Conservation (phyloP, 2,113 vertebrate genomes). For the Thalassarche chlororhynchos region DNA sequence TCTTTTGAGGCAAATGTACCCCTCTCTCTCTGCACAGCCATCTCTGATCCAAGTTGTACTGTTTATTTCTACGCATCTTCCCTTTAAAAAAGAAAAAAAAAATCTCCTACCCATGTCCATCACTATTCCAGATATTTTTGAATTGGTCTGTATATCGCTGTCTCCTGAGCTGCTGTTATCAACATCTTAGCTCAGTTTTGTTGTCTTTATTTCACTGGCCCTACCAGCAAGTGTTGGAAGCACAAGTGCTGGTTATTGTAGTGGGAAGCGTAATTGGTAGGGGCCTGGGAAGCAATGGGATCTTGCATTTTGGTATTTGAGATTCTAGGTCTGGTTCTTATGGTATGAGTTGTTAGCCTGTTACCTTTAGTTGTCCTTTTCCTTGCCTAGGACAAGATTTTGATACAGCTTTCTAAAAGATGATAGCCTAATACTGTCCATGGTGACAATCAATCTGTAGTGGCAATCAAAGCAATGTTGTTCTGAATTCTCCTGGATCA, state of each 20-base stretch:
- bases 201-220: neutral
- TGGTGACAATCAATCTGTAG: neutral
- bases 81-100: neutral
- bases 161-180: neutral
- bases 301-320: neutral
- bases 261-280: neutral
- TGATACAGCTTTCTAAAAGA: neutral
- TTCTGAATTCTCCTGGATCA: neutral
- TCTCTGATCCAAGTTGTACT: neutral
- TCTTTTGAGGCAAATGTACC: neutral
- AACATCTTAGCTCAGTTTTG: neutral
- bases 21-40: neutral
- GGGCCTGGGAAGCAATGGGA: neutral
- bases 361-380: neutral
- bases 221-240: neutral
- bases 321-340: neutral
- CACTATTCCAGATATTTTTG: neutral
- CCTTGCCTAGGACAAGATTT: neutral
- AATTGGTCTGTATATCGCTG: neutral
- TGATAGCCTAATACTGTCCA: neutral
- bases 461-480: neutral
- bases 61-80: neutral
- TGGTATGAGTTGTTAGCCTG: rapidly evolving
- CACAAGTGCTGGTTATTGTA: neutral
- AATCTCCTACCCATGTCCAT: neutral